Conservation (phyloP, 2,888 invertebrate species). For the Hermaeophaga mercurialis region DNA sequence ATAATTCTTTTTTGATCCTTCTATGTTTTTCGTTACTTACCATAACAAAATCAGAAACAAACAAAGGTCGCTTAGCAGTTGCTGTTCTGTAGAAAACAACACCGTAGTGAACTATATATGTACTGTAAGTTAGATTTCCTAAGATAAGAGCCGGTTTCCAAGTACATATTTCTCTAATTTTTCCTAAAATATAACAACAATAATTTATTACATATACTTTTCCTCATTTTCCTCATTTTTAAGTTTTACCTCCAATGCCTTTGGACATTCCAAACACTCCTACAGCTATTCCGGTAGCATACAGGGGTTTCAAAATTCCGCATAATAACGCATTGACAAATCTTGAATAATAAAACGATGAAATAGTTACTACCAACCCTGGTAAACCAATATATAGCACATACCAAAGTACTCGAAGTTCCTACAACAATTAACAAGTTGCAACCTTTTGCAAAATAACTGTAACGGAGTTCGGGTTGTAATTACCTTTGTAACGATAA, state of each 20-base stretch:
- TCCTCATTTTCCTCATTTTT: too few species aligned
- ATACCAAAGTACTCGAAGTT: conserved; percentile 29
- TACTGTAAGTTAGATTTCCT: conserved; percentile 41
- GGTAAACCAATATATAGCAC: conserved; percentile 37
- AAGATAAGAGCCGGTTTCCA: conserved; percentile 39
- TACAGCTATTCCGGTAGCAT: conserved; percentile 43
- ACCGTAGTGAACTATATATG: conserved; percentile 38
- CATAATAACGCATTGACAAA: conserved; percentile 37
- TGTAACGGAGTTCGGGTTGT: too few species aligned
- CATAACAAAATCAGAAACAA: conserved; percentile 41
- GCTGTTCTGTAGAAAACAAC: conserved; percentile 41
- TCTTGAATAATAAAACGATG: conserved; percentile 37
- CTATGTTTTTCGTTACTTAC: too few species aligned
- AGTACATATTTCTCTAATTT: conserved; percentile 33
- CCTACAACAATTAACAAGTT: conserved; percentile 34
- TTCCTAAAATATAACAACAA: conserved; percentile 34
- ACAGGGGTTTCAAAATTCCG: conserved; percentile 43
- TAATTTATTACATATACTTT: too few species aligned
- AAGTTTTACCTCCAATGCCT: conserved; percentile 34
- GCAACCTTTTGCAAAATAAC: too few species aligned
- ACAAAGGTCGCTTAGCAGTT: conserved; percentile 33
- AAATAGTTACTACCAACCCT: conserved; percentile 27
- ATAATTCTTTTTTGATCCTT: too few species aligned
- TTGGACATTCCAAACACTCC: conserved; percentile 44
- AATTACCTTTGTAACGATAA: conserved; percentile 28